These are phyloP conservation scores for Phalangium opilio DNA, from an alignment of 2,888 invertebrate genomes.

Conservation along the genomic window DNA sequence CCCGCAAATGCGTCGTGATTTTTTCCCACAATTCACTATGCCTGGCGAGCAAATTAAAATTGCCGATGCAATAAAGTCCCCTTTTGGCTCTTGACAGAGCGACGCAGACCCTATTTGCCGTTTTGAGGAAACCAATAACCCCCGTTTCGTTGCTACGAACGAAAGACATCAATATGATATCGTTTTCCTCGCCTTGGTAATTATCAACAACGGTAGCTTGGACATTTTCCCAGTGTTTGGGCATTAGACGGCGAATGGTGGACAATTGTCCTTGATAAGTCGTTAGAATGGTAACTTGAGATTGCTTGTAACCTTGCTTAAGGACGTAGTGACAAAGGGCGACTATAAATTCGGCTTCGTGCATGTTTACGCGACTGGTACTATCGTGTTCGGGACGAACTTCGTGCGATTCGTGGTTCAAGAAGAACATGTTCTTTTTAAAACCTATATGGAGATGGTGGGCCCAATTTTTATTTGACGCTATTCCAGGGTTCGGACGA, in stretches of 20 bases:
- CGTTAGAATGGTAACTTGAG: slow-evolving; percentile 54
- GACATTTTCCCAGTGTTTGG: too few species aligned
- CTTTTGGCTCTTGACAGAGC: slow-evolving; percentile 38
- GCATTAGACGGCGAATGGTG: slow-evolving; percentile 21
- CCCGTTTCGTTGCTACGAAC: slow-evolving; percentile 54
- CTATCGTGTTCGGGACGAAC: slow-evolving; percentile 5
- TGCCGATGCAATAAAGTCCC: slow-evolving; percentile 58
- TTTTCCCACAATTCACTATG: slow-evolving; percentile 14
- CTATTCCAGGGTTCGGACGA: too few species aligned
- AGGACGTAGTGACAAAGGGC: slow-evolving; percentile 40
- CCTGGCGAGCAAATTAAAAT: slow-evolving; percentile 26
- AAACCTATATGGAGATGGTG: too few species aligned
- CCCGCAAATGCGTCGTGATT: slow-evolving; percentile 5
- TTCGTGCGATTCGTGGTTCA: slow-evolving; percentile 37
- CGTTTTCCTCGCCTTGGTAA: slow-evolving; percentile 65
- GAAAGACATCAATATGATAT: slow-evolving; percentile 58
- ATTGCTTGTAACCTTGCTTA: slow-evolving; percentile 41
- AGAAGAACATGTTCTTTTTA: slow-evolving; percentile 42
- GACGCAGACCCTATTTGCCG: slow-evolving; percentile 48
- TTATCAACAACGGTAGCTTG: slow-evolving; percentile 43
- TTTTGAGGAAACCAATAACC: slow-evolving; percentile 52
- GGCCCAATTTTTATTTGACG: too few species aligned
- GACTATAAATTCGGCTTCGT: slow-evolving; percentile 48
- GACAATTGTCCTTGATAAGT: slow-evolving; percentile 55
- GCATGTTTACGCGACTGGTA: slow-evolving; percentile 44